Conservation (phyloP, 2,113 vertebrate species). For the Petrocephalus zakoni region DNA sequence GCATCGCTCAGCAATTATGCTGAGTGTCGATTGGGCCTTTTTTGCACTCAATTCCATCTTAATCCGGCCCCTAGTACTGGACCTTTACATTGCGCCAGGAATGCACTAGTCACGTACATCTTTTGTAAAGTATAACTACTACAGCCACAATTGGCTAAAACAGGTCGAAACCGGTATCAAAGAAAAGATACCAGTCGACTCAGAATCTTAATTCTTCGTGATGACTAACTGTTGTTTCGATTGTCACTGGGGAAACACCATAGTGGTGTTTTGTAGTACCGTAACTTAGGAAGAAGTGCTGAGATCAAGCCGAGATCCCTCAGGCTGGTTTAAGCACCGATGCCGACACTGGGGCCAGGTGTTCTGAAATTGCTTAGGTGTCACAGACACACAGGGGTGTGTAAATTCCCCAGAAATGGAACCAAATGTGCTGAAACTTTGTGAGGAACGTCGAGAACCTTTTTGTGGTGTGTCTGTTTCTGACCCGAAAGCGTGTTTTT, state of each 20-base stretch:
- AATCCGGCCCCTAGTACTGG: too few species aligned
- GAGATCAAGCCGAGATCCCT: background rate
- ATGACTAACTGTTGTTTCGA: background rate
- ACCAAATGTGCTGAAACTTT: background rate
- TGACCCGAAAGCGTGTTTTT: background rate
- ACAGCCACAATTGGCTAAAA: background rate
- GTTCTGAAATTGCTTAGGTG: too few species aligned
- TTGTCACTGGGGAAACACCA: background rate
- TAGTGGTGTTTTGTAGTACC: background rate
- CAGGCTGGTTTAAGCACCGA: background rate
- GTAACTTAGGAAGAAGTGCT: background rate
- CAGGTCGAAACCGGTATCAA: background rate
- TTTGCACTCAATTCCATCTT: too few species aligned
- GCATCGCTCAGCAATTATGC: too few species aligned
- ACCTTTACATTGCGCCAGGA: slow-evolving; percentile 7
- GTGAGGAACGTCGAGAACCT: background rate
- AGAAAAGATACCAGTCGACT: background rate
- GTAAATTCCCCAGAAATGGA: background rate
- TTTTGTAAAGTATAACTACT: background rate
- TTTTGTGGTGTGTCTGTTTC: background rate
- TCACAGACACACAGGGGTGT: background rate
- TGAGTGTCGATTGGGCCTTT: too few species aligned
- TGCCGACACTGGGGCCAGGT: too few species aligned
- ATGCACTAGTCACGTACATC: slow-evolving; percentile 6
- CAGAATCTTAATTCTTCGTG: background rate